Conservation (phyloP, 2,888 invertebrate genomes). For the Papilio elwesi region DNA sequence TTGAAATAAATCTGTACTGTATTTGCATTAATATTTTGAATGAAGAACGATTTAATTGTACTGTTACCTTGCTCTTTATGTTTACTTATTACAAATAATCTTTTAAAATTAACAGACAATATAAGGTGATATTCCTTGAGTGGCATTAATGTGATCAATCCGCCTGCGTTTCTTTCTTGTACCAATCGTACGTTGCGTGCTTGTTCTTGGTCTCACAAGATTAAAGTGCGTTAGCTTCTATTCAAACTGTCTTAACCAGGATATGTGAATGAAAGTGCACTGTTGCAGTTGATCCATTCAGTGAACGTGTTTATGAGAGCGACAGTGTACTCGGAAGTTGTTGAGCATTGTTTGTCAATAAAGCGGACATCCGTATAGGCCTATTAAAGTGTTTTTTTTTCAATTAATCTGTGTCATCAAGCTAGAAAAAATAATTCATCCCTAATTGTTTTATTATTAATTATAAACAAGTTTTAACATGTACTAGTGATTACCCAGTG, state of each 20-base stretch:
- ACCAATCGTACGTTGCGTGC: conserved; percentile 58
- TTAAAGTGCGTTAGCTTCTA: conserved; percentile 76
- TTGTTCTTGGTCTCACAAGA: conserved; percentile 63
- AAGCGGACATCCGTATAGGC: conserved; percentile 42
- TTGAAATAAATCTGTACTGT: no score
- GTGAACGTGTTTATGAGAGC: conserved; percentile 48
- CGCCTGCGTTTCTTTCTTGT: conserved; percentile 32
- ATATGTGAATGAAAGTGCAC: conserved; percentile 70
- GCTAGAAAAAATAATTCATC: background rate
- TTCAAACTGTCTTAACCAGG: conserved; percentile 55
- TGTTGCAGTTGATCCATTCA: conserved; percentile 51
- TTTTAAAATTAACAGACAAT: background rate
- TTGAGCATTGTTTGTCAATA: conserved; percentile 41
- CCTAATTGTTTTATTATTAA: no score
- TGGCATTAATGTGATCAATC: background rate
- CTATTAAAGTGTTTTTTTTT: conserved; percentile 27
- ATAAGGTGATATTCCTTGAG: background rate
- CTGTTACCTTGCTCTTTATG: no score
- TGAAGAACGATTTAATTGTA: no score
- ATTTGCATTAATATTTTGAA: no score
- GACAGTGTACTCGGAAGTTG: conserved; percentile 47
- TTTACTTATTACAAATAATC: no score
- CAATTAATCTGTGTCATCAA: background rate
- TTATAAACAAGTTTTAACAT: no score
- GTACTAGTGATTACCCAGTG: no score